Base-by-base conservation (phyloP, 2,797 vertebrate species). In the Pelochelys cantorii region DNA sequence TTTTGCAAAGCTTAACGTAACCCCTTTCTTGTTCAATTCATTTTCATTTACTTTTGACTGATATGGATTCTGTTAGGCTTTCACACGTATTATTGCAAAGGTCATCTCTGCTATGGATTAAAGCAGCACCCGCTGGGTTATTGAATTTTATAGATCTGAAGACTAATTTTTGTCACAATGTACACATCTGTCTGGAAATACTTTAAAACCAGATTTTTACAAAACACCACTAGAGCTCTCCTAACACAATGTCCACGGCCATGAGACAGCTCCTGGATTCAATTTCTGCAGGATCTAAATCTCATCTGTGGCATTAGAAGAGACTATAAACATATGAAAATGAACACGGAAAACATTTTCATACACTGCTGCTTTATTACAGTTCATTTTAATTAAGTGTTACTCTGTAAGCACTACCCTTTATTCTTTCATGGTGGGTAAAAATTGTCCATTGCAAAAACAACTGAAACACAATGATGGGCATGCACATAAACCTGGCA, bases 1-100 rank as follows among this genome's bases (percentile, higher is more conserved):
- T 98, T 98, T 98, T 98, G 97, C 97, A 98, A 97, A 97, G 95
- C 97, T 97, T 97, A 97, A 97, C 79, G 89, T 52, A 97, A 93
- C 86, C 92, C 86, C 86, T 96, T 97, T 96, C 88, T 93, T 88
- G 95, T 91, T 95, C 79, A 77, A 96, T 95, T 97, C 96, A 89
- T 80, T 93, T 97, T 95, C 94, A 93, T 95, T 97, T 92, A 59
- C 59, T 92, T 88, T 83, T 94, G 93, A 94, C 53, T 81, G 95
- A 93, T 90, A 97, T 89, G 95, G 60, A 92, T 93, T 77, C 53
- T 60, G 84, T 95, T 97, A 96, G 93, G 86, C n/a, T 96, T 96
- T 94, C 96, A 97, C 92, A 95, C 94, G 93, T 15, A 87, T 79
- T 94, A 93, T 59, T 79, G 31, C 87, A 95, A 96, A 88, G 90